These are phyloP conservation scores for Acrocephalus scirpaceus DNA, from an alignment of 2,797 vertebrate species.

Conservation along the genomic window DNA sequence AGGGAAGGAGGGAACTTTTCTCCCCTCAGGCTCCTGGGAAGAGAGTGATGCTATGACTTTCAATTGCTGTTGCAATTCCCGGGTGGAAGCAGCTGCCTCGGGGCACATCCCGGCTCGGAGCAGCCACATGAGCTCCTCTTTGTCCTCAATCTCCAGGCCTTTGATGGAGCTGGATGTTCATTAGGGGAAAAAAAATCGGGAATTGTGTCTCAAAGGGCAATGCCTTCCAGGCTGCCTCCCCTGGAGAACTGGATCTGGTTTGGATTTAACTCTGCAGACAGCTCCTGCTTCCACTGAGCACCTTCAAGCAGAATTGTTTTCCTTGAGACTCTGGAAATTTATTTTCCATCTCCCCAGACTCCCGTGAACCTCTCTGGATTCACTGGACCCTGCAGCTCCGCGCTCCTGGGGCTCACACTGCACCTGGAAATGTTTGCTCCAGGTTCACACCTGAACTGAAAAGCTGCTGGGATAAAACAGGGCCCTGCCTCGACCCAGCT, in stretches of 20 bases:
- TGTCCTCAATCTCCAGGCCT: not conserved
- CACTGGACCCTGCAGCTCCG: not conserved
- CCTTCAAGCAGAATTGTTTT: accelerated
- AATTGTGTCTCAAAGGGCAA: not conserved
- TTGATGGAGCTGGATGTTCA: not conserved
- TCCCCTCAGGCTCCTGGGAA: not conserved
- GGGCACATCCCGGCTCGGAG: not conserved
- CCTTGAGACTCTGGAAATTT: not conserved
- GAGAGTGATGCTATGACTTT: not conserved
- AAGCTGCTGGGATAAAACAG: not conserved
- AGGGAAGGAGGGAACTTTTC: not conserved
- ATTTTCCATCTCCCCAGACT: not conserved
- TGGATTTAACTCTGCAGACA: not conserved
- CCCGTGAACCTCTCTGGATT: not conserved
- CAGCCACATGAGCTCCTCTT: not conserved
- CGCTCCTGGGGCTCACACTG: not conserved
- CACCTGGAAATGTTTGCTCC: not conserved
- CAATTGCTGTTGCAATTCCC: not conserved
- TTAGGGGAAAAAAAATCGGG: not conserved
- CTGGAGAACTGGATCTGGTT: not conserved
- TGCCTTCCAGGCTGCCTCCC: not conserved
- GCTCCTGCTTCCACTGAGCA: not conserved
- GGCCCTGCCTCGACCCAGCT: not conserved
- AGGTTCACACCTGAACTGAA: not conserved
- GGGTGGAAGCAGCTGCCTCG: not conserved